A percentile compares a stretch with the other conserved stretches of the same genome.
These are phyloP conservation scores for Dolichallabes microphthalmus DNA, from an alignment of 2,113 vertebrate genomes.

Conservation along the genomic window DNA sequence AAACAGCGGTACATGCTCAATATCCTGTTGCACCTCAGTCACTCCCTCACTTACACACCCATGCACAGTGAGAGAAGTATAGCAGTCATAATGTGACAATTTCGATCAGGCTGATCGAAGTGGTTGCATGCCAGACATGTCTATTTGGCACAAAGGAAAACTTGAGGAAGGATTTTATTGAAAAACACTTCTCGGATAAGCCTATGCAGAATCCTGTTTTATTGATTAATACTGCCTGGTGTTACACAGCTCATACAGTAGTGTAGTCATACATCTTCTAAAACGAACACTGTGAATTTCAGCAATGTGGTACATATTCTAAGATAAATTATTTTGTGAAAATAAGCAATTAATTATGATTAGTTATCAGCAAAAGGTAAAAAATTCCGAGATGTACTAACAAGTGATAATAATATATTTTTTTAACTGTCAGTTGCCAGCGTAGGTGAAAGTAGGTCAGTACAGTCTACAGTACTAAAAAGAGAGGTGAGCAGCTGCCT, in stretches of 20 bases:
- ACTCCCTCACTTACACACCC: background rate
- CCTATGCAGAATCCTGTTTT: background rate
- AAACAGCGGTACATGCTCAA: constrained; percentile 20
- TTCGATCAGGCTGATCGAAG: constrained; percentile 16
- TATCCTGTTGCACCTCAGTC: constrained; percentile 16
- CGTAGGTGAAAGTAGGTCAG: too few species aligned
- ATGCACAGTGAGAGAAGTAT: background rate
- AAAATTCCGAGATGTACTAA: too few species aligned
- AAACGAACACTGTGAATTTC: background rate
- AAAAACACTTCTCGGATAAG: constrained; percentile 3
- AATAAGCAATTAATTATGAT: background rate
- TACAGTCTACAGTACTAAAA: too few species aligned
- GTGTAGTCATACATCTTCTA: background rate
- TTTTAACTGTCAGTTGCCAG: background rate
- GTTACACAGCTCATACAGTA: constrained; percentile 4
- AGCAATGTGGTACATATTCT: background rate
- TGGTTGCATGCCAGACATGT: constrained; percentile 9
- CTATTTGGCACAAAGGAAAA: constrained; percentile 10
- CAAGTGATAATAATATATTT: too few species aligned
- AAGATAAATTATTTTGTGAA: background rate
- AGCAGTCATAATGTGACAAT: background rate
- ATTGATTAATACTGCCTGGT: background rate
- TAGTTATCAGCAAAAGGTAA: background rate
- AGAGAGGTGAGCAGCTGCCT: too few species aligned
- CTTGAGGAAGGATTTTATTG: background rate